phyloP scores from a whole-genome alignment of 2,113 vertebrate genomes.

The Oryctolagus cuniculus region DNA sequence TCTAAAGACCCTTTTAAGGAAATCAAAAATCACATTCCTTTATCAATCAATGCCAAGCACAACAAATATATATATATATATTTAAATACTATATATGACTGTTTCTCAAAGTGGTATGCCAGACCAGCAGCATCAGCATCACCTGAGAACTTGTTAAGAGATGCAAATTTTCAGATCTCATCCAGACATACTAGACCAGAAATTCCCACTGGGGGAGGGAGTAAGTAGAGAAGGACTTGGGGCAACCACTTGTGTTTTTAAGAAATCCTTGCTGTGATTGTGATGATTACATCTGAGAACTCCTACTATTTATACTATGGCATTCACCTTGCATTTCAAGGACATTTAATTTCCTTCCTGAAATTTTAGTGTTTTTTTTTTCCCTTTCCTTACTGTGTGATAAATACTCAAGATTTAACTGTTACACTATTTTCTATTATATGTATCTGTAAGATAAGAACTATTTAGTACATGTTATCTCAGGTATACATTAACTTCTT shows the following conservation, averaged over 20 bases:
- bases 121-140: background rate
- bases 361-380: conserved; percentile 14
- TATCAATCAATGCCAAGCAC: background rate
- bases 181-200: conserved; percentile 28
- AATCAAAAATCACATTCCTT: conserved; percentile 35
- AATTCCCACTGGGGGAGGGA: background rate
- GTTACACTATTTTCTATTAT: background rate
- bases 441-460: conserved; percentile 16
- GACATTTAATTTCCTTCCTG: conserved; percentile 15
- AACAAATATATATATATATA: background rate
- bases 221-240: background rate
- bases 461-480: background rate
- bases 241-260: background rate
- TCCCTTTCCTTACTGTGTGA: background rate
- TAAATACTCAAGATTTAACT: conserved; percentile 8
- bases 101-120: conserved; percentile 15
- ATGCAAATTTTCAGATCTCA: background rate
- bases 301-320: background rate
- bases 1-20: background rate
- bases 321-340: conserved; percentile 26
- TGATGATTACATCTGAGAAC: conserved; percentile 12
- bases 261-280: background rate
- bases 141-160: background rate
- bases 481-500: conserved; percentile 40
- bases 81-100: background rate